Conservation (phyloP, 2,888 invertebrate genomes). For the Calliscelio sp. region DNA sequence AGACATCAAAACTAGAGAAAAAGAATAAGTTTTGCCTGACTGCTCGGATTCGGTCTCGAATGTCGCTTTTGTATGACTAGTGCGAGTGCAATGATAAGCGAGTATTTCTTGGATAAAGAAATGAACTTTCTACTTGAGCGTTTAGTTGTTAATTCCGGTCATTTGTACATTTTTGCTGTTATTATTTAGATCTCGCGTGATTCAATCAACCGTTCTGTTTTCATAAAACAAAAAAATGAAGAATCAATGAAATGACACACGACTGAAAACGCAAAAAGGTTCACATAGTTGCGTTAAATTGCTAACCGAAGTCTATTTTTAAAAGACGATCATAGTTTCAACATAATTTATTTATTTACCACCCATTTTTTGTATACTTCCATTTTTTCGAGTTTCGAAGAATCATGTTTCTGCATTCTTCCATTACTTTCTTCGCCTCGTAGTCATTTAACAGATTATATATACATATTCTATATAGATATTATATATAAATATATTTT, state of each 20-base stretch:
- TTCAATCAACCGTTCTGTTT: not conserved
- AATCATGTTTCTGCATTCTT: constrained; percentile 48
- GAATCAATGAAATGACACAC: not conserved
- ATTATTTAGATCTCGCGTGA: constrained; percentile 35
- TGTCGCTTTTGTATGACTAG: constrained; percentile 38
- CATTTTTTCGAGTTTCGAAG: constrained; percentile 33
- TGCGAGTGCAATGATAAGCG: constrained; percentile 62
- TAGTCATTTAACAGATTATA: constrained; percentile 49
- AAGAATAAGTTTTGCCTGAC: too few species aligned
- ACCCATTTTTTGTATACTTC: constrained; percentile 48
- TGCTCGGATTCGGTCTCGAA: constrained; percentile 17
- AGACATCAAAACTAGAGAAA: too few species aligned
- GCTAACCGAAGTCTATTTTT: constrained; percentile 39
- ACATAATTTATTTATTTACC: constrained; percentile 56
- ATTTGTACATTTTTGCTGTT: constrained; percentile 53
- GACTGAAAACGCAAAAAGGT: constrained; percentile 8
- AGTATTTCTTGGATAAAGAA: constrained; percentile 13
- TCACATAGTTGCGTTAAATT: constrained; percentile 17
- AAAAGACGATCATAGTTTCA: constrained; percentile 33
- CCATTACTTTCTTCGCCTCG: constrained; percentile 39
- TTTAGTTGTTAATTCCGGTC: constrained; percentile 50
- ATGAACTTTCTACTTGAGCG: constrained; percentile 30
- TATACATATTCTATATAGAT: constrained; percentile 47
- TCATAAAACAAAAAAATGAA: not conserved
- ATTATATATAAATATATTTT: constrained; percentile 49